These are phyloP conservation scores for Megaustenia siamemsis DNA, from an alignment of 2,888 invertebrate genomes.

Conservation along the genomic window DNA sequence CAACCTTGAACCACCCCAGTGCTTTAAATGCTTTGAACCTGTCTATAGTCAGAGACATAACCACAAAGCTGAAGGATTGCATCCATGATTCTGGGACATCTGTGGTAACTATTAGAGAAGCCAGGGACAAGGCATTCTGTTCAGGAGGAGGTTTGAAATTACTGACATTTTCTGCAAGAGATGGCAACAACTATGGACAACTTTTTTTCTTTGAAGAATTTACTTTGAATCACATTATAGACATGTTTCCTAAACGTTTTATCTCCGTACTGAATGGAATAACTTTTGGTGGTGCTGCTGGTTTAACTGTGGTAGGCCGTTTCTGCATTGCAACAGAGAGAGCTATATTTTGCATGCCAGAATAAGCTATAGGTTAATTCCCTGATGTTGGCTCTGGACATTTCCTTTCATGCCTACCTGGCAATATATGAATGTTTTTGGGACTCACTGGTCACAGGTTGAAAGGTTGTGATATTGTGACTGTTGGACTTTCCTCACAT, in stretches of 20 bases:
- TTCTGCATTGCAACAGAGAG: conserved; percentile 45
- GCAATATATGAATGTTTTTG: conserved; percentile 40
- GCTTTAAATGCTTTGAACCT: conserved; percentile 89
- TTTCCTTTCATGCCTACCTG: conserved; percentile 38
- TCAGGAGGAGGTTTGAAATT: conserved; percentile 42
- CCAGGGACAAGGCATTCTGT: conserved; percentile 45
- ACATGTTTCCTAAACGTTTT: conserved; percentile 31
- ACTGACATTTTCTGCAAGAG: conserved; percentile 30
- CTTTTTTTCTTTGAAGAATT: conserved; percentile 48
- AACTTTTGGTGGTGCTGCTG: conserved; percentile 48
- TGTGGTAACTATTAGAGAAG: conserved; percentile 39
- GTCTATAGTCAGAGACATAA: conserved; percentile 83
- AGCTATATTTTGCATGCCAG: conserved; percentile 46
- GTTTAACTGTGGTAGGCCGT: conserved; percentile 36
- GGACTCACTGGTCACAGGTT: conserved; percentile 45
- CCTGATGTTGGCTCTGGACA: conserved; percentile 49
- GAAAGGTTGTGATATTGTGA: conserved; percentile 40
- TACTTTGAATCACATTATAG: conserved; percentile 42
- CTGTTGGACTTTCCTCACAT: conserved; percentile 42
- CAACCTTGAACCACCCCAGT: conserved; percentile 86
- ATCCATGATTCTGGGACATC: conserved; percentile 3
- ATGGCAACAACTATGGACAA: conserved; percentile 39
- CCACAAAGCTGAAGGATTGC: conserved; percentile 29
- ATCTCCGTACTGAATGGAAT: conserved; percentile 44
- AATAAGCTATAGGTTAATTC: conserved; percentile 48